These are phyloP conservation scores for Kuschelorhynchus macadamiae DNA, from an alignment of 2,888 invertebrate species.

Conservation along the genomic window DNA sequence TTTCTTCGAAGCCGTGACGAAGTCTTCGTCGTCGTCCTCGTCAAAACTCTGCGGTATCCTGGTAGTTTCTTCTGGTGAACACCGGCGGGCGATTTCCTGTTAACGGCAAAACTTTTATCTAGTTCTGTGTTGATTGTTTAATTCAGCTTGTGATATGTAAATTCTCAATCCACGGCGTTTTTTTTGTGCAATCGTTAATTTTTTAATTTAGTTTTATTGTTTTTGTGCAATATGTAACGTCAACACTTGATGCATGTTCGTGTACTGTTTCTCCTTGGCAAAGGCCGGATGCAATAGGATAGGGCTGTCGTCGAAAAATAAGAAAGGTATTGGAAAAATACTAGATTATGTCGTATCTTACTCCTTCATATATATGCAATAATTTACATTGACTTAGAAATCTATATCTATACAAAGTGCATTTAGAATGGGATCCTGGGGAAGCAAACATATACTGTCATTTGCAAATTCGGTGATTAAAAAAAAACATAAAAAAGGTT, in stretches of 20 bases:
- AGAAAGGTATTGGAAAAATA: conserved; percentile 44
- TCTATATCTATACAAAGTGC: too few relatives aligned
- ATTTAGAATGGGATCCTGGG: too few relatives aligned
- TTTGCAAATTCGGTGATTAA: too few relatives aligned
- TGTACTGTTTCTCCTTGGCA: conserved; percentile 50
- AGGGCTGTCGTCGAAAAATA: conserved; percentile 45
- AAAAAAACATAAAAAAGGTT: too few relatives aligned
- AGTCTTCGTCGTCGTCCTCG: conserved; percentile 21
- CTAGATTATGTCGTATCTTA: too few relatives aligned
- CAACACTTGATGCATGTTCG: conserved; percentile 42
- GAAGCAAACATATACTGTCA: too few relatives aligned
- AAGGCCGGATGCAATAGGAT: conserved; percentile 50
- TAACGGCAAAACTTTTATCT: conserved; percentile 6
- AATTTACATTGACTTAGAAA: too few relatives aligned
- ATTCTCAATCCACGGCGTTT: neutral
- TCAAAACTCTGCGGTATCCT: conserved; percentile 25
- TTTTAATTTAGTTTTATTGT: conserved; percentile 19
- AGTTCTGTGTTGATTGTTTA: neutral
- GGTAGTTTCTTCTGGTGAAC: conserved; percentile 24
- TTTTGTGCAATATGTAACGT: conserved; percentile 16
- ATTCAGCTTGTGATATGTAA: conserved; percentile 16
- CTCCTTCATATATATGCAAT: too few relatives aligned
- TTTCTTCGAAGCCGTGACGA: conserved; percentile 32
- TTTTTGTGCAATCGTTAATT: conserved; percentile 2
- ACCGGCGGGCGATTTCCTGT: conserved; percentile 8